Evolutionary conservation across 2,888 invertebrate genomes (phyloP).

Genomic region (Lamproptera curius): DNA sequence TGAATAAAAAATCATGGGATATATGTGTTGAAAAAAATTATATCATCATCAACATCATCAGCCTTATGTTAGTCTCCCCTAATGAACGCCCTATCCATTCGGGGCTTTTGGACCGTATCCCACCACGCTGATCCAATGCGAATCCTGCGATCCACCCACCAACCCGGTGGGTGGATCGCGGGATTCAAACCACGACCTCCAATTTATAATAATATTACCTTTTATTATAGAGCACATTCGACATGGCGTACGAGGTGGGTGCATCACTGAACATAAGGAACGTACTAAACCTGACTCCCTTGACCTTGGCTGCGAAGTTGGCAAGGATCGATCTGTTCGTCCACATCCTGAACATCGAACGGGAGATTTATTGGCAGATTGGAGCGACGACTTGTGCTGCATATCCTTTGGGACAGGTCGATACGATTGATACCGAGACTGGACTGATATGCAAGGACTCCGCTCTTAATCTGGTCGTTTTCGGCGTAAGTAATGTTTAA

Average conservation of each 20-base stretch:
- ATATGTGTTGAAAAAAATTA: too few species aligned
- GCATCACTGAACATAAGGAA: slow-evolving; percentile 93
- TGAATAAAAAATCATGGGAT: too few species aligned
- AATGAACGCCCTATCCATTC: too few species aligned
- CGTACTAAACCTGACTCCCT: slow-evolving; percentile 90
- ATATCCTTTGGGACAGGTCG: slow-evolving; percentile 95
- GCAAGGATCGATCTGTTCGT: slow-evolving; percentile 97
- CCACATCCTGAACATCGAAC: slow-evolving; percentile 96
- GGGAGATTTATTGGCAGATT: slow-evolving; percentile 98
- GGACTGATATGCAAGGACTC: slow-evolving; percentile 97
- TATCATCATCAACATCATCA: too few species aligned
- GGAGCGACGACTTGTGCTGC: slow-evolving; percentile 98
- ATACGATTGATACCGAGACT: slow-evolving; percentile 94
- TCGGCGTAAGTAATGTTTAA: slow-evolving; percentile 88
- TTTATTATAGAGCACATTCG: slow-evolving; percentile 91
- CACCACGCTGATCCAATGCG: too few species aligned
- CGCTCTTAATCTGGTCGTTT: slow-evolving; percentile 96
- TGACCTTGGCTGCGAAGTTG: slow-evolving; percentile 95
- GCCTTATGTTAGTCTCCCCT: too few species aligned
- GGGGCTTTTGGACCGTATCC: too few species aligned
- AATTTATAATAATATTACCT: too few species aligned
- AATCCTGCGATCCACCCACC: too few species aligned
- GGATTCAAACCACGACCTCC: too few species aligned
- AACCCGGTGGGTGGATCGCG: too few species aligned
- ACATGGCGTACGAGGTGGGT: slow-evolving; percentile 96